These are phyloP conservation scores for Mylabris phalerata DNA, from an alignment of 1,140 invertebrate species.

Conservation along the genomic window DNA sequence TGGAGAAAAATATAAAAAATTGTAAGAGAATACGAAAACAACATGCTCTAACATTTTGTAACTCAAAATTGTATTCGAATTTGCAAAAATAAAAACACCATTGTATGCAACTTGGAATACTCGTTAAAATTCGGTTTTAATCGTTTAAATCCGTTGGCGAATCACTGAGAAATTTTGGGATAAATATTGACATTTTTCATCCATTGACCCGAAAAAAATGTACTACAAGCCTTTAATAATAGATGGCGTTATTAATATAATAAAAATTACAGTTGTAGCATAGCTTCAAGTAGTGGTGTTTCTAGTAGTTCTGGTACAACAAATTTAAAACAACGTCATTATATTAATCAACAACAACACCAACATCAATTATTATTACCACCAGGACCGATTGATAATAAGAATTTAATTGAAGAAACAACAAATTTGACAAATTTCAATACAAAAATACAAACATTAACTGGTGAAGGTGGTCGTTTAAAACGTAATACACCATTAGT, in stretches of 20 bases:
- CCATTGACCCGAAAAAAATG: too few relatives aligned
- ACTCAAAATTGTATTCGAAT: too few relatives aligned
- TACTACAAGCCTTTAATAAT: background rate
- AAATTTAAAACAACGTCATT: slow-evolving; percentile 34
- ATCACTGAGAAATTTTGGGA: too few relatives aligned
- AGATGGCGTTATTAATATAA: slow-evolving; percentile 7
- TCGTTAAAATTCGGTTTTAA: too few relatives aligned
- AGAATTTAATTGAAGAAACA: slow-evolving; percentile 55
- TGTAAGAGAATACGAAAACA: too few relatives aligned
- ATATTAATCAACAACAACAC: background rate
- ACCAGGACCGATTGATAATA: slow-evolving; percentile 76
- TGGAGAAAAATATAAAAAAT: too few relatives aligned
- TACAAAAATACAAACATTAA: slow-evolving; percentile 62
- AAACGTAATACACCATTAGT: slow-evolving; percentile 61
- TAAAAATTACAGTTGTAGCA: slow-evolving; percentile 43
- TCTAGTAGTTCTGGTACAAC: slow-evolving; percentile 42
- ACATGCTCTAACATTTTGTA: too few relatives aligned
- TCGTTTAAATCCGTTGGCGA: too few relatives aligned
- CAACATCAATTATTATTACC: slow-evolving; percentile 23
- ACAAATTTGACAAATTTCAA: slow-evolving; percentile 41
- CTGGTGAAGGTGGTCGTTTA: slow-evolving; percentile 76
- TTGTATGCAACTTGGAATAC: too few relatives aligned
- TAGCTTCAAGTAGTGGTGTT: slow-evolving; percentile 53
- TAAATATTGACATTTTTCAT: too few relatives aligned
- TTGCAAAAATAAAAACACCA: too few relatives aligned